These are phyloP conservation scores for Zingel zingel DNA, from an alignment of 2,113 vertebrate genomes.

Conservation along the genomic window DNA sequence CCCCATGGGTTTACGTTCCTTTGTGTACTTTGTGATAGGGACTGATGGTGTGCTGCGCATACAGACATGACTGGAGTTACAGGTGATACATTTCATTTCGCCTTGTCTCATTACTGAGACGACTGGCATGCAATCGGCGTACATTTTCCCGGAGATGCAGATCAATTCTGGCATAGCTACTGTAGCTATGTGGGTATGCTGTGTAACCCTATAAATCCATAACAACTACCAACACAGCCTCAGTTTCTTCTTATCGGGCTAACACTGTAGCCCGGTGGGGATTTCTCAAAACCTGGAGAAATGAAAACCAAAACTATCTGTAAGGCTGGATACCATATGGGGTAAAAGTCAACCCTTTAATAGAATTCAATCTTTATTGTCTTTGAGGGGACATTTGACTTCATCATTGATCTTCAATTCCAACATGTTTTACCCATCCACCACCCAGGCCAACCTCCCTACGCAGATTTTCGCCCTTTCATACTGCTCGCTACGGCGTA, in stretches of 20 bases:
- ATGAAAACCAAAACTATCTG: background rate
- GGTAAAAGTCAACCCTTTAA: background rate
- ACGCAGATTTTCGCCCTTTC: too few relatives aligned
- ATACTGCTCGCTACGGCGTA: too few relatives aligned
- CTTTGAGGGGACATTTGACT: background rate
- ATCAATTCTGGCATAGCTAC: background rate
- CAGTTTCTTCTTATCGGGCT: background rate
- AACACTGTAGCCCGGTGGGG: too few relatives aligned
- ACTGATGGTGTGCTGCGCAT: too few relatives aligned
- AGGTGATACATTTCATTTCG: too few relatives aligned
- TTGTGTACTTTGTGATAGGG: too few relatives aligned
- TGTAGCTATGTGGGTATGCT: background rate
- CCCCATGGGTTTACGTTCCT: too few relatives aligned
- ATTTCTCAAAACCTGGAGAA: background rate
- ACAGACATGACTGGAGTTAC: too few relatives aligned
- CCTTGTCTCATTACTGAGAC: background rate
- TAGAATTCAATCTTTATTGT: background rate
- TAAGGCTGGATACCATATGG: background rate
- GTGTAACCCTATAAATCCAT: background rate
- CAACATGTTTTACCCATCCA: too few relatives aligned
- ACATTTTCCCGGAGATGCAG: background rate
- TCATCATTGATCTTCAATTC: background rate
- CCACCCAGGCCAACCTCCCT: too few relatives aligned
- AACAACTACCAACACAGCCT: too few relatives aligned
- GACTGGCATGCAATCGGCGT: background rate